Conservation (phyloP, 2,113 vertebrate genomes). For the Saguinus midas region DNA sequence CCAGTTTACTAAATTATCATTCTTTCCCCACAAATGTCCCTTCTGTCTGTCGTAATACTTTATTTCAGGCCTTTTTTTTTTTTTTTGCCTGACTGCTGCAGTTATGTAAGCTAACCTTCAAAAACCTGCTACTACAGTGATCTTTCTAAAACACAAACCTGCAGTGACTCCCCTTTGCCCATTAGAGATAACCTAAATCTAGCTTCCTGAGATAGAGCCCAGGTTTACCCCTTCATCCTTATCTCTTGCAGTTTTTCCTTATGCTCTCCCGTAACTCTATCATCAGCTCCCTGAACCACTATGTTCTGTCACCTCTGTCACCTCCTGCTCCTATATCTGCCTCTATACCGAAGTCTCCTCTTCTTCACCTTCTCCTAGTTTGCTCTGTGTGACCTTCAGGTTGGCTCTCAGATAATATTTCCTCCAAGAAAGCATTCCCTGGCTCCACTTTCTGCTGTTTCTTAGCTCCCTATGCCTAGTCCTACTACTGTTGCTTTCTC, state of each 20-base stretch:
- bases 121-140: not conserved
- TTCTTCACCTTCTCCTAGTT: not conserved
- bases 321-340: not conserved
- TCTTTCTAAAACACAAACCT: not conserved
- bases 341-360: not conserved
- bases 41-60: not conserved
- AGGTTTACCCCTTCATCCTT: not conserved
- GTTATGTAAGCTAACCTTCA: not conserved
- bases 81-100: not conserved
- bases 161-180: not conserved
- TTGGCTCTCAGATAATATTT: not conserved
- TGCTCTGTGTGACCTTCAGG: not conserved
- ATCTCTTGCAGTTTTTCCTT: not conserved
- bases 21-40: not conserved
- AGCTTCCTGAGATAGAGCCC: not conserved
- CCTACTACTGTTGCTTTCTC: not conserved
- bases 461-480: not conserved
- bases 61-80: not conserved
- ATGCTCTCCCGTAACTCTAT: not conserved
- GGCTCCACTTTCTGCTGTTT: not conserved
- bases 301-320: not conserved
- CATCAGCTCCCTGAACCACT: no score
- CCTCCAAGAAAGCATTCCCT: not conserved
- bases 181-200: not conserved
- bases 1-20: not conserved